Evolutionary conservation across 2,888 invertebrate genomes (phyloP), one percentile per base, ranked within the genome.

Genomic region (Pachliopta kotzebuea): DNA sequence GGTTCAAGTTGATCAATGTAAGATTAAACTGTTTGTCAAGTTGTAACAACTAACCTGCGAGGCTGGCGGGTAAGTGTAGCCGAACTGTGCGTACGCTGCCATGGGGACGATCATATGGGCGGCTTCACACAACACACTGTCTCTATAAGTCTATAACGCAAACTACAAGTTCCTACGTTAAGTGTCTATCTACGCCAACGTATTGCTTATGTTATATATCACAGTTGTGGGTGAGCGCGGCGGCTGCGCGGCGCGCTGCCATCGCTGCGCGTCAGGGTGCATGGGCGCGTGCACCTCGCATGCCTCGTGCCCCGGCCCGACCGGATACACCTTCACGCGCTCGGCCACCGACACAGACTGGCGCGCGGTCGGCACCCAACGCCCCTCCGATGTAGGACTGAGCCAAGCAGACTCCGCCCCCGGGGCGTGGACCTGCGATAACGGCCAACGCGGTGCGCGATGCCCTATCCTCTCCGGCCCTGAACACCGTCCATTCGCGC

Each of bases 31-130:
- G 37, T 37, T 37, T 14, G 37, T 37, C 14, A 37, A 37, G 4
- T 11, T 11, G 4, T 37, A n/a, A 42, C 23, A 53, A 89, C 94
- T 93, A 92, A 97, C 97, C 97, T 97, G 97, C 80, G 97, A 95
- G 84, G 96, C 96, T 94, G 97, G 94, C 94, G 96, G 96, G 93
- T 97, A 97, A 80, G 96, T 94, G 90, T 97, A 97, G 93, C 97
- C 97, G 92, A 97, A 97, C 93, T 97, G 97, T 85, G 97, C 95
- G 92, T 97, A 97, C 79, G 97, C 96, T 88, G 97, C 92, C 92
- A 92, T 92, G 77, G 90, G 90, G 88, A 90, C 88, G 90, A 90
- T 90, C 90, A 91, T 90, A 89, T 84, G 90, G 90, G 85, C 90
- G 90, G 90, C 83, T 90, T 89, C 88, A 88, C 90, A 85, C 84